These are phyloP conservation scores for Orchestes rusci DNA, from an alignment of 2,888 invertebrate genomes.

Conservation along the genomic window DNA sequence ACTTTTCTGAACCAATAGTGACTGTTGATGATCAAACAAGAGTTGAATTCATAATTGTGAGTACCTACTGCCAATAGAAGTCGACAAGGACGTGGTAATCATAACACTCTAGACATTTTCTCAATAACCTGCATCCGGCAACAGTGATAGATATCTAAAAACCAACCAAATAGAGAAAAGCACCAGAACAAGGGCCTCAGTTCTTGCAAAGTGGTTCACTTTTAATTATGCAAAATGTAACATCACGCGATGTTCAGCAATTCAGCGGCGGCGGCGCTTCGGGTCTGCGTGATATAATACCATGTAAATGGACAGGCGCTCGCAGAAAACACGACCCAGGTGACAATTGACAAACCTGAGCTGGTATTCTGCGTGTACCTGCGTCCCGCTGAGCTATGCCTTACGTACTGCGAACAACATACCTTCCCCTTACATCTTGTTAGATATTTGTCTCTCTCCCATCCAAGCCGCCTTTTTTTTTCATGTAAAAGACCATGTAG, in stretches of 20 bases:
- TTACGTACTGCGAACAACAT: constrained; percentile 40
- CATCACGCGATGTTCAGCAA: constrained; percentile 8
- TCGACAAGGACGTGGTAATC: too few relatives aligned
- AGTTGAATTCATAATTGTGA: too few relatives aligned
- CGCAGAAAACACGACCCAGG: constrained; percentile 38
- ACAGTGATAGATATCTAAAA: too few relatives aligned
- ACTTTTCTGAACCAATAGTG: too few relatives aligned
- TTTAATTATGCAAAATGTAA: constrained; percentile 10
- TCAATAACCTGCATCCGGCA: too few relatives aligned
- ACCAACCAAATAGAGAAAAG: too few relatives aligned
- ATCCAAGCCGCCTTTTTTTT: constrained; percentile 34
- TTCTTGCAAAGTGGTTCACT: too few relatives aligned
- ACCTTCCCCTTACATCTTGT: constrained; percentile 40
- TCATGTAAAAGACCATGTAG: constrained; percentile 32
- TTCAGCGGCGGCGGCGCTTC: constrained; percentile 8
- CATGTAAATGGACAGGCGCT: constrained; percentile 37
- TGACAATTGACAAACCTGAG: constrained; percentile 45
- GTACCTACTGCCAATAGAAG: too few relatives aligned
- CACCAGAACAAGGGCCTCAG: too few relatives aligned
- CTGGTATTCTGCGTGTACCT: constrained; percentile 40
- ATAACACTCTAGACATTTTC: too few relatives aligned
- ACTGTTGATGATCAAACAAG: too few relatives aligned
- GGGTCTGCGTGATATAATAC: constrained; percentile 42
- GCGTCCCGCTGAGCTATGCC: constrained; percentile 43
- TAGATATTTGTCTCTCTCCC: constrained; percentile 41